Percentiles rank a stretch among this genome's conserved stretches.
phyloP scores from a whole-genome alignment of 37 sponge, comb jelly and placozoan genomes.

The Dysidea cf. avara region DNA sequence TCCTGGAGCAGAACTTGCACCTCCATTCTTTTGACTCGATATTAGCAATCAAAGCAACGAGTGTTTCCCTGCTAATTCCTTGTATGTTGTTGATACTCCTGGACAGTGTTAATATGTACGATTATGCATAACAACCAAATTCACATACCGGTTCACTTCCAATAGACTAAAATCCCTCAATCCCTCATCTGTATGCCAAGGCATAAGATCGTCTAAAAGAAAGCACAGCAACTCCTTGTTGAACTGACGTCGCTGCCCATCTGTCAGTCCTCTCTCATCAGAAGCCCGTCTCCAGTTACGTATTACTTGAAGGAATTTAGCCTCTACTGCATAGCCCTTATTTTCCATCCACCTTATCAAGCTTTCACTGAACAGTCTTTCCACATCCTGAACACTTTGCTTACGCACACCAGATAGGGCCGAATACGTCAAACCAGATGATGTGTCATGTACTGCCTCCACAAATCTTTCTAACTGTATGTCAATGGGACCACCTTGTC shows the following conservation, averaged over 20 bases:
- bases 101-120: neutral
- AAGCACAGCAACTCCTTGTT: neutral
- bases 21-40: too few relatives aligned
- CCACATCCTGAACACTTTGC: slow-evolving; percentile 5
- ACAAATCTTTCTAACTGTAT: slow-evolving; percentile 8
- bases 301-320: neutral
- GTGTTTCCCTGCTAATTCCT: too few relatives aligned
- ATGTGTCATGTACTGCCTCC: neutral
- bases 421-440: neutral
- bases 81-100: too few relatives aligned
- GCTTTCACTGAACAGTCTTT: neutral
- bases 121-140: too few relatives aligned
- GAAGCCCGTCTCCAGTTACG: slow-evolving; percentile 6
- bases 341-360: neutral
- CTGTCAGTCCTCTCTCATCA: too few relatives aligned
- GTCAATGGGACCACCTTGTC: neutral
- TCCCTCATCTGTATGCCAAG: too few relatives aligned
- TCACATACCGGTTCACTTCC: too few relatives aligned
- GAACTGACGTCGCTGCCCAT: neutral
- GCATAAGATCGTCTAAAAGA: too few relatives aligned
- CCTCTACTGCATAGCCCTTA: neutral
- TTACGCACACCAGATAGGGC: neutral
- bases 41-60: too few relatives aligned
- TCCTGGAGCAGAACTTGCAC: too few relatives aligned
- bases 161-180: too few relatives aligned